Percentiles rank a stretch among this genome's conserved stretches.
These are phyloP conservation scores for Leucophenga varia DNA, from an alignment of 1,140 invertebrate genomes.

Conservation along the genomic window DNA sequence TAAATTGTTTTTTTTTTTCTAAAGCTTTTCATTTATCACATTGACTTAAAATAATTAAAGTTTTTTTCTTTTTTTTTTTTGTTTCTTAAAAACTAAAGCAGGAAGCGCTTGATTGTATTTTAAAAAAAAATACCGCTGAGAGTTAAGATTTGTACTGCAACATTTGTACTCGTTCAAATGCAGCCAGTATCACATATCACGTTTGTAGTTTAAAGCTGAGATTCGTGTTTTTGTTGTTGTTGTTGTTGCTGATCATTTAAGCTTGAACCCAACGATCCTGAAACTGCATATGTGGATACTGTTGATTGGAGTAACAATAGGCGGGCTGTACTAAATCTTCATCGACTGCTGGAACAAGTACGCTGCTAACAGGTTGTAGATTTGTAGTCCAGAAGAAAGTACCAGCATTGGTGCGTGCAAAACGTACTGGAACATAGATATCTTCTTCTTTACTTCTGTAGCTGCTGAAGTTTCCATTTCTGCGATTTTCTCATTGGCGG, in stretches of 20 bases:
- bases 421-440: slow-evolving; percentile 59
- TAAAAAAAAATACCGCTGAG: slow-evolving; percentile 18
- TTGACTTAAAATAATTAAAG: slow-evolving; percentile 29
- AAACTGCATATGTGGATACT: slow-evolving; percentile 56
- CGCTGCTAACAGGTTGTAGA: slow-evolving; percentile 45
- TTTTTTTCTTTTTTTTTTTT: too few relatives aligned
- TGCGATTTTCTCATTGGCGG: slow-evolving; percentile 65
- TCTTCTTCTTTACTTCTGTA: slow-evolving; percentile 39
- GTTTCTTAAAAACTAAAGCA: slow-evolving; percentile 28
- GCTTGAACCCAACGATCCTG: slow-evolving; percentile 62
- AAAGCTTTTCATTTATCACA: slow-evolving; percentile 23
- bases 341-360: slow-evolving; percentile 37
- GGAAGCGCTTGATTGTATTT: slow-evolving; percentile 45
- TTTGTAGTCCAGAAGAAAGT: slow-evolving; percentile 63
- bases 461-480: slow-evolving; percentile 60
- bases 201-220: too few relatives aligned
- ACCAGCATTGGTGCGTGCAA: slow-evolving; percentile 61
- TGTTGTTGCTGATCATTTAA: slow-evolving; percentile 31
- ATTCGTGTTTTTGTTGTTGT: too few relatives aligned
- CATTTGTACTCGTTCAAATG: too few relatives aligned
- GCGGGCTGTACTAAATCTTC: slow-evolving; percentile 52
- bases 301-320: slow-evolving; percentile 53
- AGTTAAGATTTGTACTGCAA: too few relatives aligned
- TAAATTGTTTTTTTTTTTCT: too few relatives aligned
- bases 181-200: slow-evolving; percentile 51